phyloP scores from a whole-genome alignment of 1,140 invertebrate genomes.

The Magallana ariakensis region DNA sequence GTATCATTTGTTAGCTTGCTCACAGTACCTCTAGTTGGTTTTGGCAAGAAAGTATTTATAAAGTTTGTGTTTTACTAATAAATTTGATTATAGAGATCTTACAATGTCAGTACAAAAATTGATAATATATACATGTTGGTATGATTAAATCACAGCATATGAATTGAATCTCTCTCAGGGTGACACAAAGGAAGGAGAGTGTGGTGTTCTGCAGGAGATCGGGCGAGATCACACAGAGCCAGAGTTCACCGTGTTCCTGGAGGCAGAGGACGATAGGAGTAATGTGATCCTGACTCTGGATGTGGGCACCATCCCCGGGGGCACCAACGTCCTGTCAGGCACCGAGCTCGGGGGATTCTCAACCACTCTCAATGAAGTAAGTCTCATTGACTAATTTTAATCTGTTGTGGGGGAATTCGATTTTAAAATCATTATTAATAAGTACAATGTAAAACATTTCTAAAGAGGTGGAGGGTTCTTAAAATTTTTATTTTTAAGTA shows the following conservation, averaged over 20 bases:
- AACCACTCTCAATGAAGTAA: slow-evolving; percentile 48
- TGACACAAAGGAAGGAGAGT: slow-evolving; percentile 42
- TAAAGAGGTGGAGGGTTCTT: too few relatives aligned
- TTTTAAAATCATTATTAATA: too few relatives aligned
- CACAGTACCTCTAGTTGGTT: too few relatives aligned
- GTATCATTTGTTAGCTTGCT: too few relatives aligned
- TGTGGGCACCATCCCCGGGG: slow-evolving; percentile 59
- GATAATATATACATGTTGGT: too few relatives aligned
- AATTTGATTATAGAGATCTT: background rate
- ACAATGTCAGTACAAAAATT: too few relatives aligned
- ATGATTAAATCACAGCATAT: too few relatives aligned
- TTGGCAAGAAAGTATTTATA: too few relatives aligned
- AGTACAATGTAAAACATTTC: too few relatives aligned
- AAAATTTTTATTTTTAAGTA: too few relatives aligned
- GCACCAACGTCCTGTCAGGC: slow-evolving; percentile 55
- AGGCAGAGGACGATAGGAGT: slow-evolving; percentile 64
- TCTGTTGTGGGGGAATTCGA: background rate
- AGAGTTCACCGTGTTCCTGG: slow-evolving; percentile 56
- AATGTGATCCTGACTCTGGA: slow-evolving; percentile 56
- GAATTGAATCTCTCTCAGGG: background rate
- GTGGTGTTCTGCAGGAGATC: slow-evolving; percentile 57
- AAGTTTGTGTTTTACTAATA: too few relatives aligned
- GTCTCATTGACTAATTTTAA: background rate
- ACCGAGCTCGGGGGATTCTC: slow-evolving; percentile 58
- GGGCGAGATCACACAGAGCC: slow-evolving; percentile 64